A percentile compares a stretch with the other conserved stretches of the same genome.
Conservation (phyloP, 1,140 invertebrate species). For the Bathynomus jamesi region DNA sequence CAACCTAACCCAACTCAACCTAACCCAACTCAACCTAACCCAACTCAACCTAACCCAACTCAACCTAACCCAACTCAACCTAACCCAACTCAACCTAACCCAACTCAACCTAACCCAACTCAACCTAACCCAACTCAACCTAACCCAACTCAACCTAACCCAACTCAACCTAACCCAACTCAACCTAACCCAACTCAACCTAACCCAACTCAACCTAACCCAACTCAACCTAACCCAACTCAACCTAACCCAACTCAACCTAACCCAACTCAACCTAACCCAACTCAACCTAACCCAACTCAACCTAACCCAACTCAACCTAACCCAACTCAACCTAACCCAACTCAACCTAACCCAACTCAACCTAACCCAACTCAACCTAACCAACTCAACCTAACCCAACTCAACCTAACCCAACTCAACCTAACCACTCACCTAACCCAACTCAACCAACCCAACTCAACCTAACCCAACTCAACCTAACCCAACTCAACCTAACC, state of each 20-base stretch:
- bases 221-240: constrained; percentile 3
- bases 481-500: constrained; percentile 7
- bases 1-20: background rate
- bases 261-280: constrained; percentile 1
- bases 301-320: constrained; percentile 2
- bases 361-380: background rate
- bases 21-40: background rate
- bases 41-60: background rate
- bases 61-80: background rate
- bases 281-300: constrained; percentile 5
- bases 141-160: constrained; percentile 9
- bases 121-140: constrained; percentile 9
- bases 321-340: background rate
- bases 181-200: constrained; percentile 9
- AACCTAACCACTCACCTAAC: no score
- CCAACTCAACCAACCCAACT: no score
- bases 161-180: constrained; percentile 9
- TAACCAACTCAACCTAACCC: no score
- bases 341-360: constrained; percentile 1
- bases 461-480: constrained; percentile 3
- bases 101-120: constrained; percentile 5
- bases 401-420: no score
- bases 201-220: constrained; percentile 8
- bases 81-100: background rate
- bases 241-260: background rate